phyloP scores from a whole-genome alignment of 2,797 vertebrate genomes.

The Mormyrops attenuatus region DNA sequence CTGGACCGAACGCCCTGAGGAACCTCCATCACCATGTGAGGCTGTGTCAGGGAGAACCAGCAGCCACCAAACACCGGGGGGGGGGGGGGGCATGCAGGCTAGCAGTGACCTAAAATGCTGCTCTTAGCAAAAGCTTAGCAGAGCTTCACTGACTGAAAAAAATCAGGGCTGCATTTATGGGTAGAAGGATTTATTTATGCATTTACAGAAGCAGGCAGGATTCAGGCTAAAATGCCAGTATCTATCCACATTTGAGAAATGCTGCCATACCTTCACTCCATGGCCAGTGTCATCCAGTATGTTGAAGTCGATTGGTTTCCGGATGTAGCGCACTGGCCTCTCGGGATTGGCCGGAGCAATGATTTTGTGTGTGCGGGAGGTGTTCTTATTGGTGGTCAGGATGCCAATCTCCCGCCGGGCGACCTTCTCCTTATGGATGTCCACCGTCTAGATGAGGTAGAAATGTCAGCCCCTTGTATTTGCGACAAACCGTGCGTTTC shows the following conservation, averaged over 20 bases:
- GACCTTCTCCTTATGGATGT: conserved; percentile 99
- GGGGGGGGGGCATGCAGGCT: not conserved
- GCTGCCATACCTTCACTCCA: conserved; percentile 86
- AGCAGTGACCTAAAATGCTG: not conserved
- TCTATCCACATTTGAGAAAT: not conserved
- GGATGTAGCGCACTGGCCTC: conserved; percentile 97
- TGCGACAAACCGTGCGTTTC: not conserved
- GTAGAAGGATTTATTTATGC: not conserved
- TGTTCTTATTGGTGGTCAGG: conserved; percentile 99
- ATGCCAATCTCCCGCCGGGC: conserved; percentile 98
- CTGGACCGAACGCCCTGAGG: not conserved
- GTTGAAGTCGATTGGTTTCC: conserved; percentile 97
- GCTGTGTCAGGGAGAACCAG: not conserved
- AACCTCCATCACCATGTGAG: not conserved
- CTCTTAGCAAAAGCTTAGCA: not conserved
- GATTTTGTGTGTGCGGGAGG: conserved; percentile 98
- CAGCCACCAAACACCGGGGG: not conserved
- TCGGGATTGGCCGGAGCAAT: conserved; percentile 96
- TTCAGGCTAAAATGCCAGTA: not conserved
- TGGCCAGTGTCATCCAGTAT: conserved; percentile 97
- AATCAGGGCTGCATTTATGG: not conserved
- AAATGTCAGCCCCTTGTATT: not conserved
- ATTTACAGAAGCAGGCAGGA: not conserved
- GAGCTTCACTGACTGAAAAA: not conserved
- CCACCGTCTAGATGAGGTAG: conserved; percentile 79